These are phyloP conservation scores for Diplazon laetatorius DNA, from an alignment of 2,888 invertebrate species.

Conservation along the genomic window DNA sequence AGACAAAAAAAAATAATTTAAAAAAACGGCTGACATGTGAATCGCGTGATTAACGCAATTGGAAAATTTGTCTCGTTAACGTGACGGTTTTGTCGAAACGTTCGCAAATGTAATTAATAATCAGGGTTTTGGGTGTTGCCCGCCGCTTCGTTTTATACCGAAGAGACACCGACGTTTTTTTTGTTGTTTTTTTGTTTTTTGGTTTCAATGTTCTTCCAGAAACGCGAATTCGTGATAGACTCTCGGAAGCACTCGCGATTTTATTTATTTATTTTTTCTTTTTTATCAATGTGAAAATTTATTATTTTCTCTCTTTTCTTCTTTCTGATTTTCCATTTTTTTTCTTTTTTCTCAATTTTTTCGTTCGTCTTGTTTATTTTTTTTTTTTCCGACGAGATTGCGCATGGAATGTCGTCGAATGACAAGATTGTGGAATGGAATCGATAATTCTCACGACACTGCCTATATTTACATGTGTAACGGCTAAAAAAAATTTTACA, in stretches of 20 bases:
- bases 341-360: too few relatives aligned
- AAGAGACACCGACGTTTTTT: too few relatives aligned
- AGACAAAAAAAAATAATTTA: too few relatives aligned
- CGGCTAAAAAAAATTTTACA: constrained; percentile 60
- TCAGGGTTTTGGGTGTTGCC: constrained; percentile 52
- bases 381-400: constrained; percentile 38
- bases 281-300: background rate
- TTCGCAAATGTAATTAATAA: constrained; percentile 61
- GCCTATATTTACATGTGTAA: constrained; percentile 71
- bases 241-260: background rate
- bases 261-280: too few relatives aligned
- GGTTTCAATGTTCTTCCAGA: constrained; percentile 66
- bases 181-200: constrained; percentile 31
- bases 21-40: constrained; percentile 53
- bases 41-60: constrained; percentile 58
- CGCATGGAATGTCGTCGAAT: constrained; percentile 43
- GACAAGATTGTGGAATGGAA: constrained; percentile 50
- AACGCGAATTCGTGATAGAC: constrained; percentile 37
- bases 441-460: constrained; percentile 71
- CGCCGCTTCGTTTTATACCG: constrained; percentile 61
- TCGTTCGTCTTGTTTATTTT: too few relatives aligned
- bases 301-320: too few relatives aligned
- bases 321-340: too few relatives aligned
- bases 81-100: constrained; percentile 41
- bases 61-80: constrained; percentile 52